Evolutionary conservation across 1,140 invertebrate genomes (phyloP).

Genomic region (Meloidogyne hapla): DNA sequence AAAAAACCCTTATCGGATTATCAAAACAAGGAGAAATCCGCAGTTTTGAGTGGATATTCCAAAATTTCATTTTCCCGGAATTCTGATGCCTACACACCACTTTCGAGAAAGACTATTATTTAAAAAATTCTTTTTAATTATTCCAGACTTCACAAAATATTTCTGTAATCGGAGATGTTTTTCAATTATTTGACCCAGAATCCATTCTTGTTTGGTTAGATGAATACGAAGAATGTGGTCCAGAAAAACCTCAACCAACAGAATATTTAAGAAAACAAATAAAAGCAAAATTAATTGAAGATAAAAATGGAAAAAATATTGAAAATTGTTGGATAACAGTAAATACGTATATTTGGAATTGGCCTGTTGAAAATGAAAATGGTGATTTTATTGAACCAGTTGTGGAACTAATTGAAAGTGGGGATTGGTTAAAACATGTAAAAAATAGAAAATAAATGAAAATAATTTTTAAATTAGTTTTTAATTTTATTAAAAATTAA

Average conservation of each 20-base stretch:
- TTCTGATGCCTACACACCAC: no score
- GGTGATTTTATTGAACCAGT: constrained; percentile 4
- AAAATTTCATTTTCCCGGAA: no score
- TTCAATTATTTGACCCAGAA: not conserved
- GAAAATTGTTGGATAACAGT: constrained; percentile 2
- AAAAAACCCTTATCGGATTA: no score
- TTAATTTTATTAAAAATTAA: no score
- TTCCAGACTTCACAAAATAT: not conserved
- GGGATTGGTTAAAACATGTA: not conserved
- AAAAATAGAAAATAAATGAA: not conserved
- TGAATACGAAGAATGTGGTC: constrained; percentile 22
- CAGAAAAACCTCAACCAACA: constrained; percentile 7
- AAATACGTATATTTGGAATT: constrained; percentile 14
- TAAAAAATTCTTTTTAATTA: no score
- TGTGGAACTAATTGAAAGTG: not conserved
- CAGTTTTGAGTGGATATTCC: no score
- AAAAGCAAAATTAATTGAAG: not conserved
- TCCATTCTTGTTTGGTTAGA: constrained; percentile 10
- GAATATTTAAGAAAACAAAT: constrained; percentile 22
- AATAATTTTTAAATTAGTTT: not conserved
- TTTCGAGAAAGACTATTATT: no score
- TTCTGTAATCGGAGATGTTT: constrained; percentile 8
- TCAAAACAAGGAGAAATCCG: no score
- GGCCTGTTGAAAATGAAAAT: constrained; percentile 9
- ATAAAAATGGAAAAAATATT: constrained; percentile 1